A percentile compares a stretch with the other conserved stretches of the same genome.
Conservation (phyloP, 2,113 vertebrate genomes). For the Psittacara wagleri region DNA sequence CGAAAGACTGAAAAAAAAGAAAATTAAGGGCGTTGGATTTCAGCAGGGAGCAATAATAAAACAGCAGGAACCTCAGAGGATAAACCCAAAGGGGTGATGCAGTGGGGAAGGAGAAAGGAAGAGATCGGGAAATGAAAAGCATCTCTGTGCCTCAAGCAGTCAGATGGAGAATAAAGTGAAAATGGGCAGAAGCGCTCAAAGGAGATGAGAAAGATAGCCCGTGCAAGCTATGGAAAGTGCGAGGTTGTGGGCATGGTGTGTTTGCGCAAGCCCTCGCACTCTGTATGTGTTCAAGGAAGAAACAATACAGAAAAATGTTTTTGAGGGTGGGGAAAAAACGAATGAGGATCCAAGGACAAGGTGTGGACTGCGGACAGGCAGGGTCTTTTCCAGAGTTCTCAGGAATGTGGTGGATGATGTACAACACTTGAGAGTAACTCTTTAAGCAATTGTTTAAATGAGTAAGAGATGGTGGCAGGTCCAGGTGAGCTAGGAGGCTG, state of each 20-base stretch:
- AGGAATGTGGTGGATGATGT: not conserved
- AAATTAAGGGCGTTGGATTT: not conserved
- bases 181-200: not conserved
- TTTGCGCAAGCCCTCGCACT: fast-evolving
- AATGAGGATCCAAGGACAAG: not conserved
- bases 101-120: not conserved
- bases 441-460: not conserved
- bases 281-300: not conserved
- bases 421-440: not conserved
- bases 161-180: not conserved
- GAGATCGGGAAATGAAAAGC: not conserved
- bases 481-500: not conserved
- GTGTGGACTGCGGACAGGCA: no score
- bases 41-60: not conserved
- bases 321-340: not conserved
- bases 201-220: not conserved
- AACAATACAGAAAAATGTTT: not conserved
- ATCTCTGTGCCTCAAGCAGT: not conserved
- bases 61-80: not conserved
- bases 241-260: not conserved
- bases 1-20: not conserved
- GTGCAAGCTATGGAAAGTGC: not conserved
- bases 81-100: not conserved
- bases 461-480: not conserved
- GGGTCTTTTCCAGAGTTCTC: not conserved